Evolutionary conservation across 2,888 invertebrate genomes (phyloP), one percentile per base, ranked within the genome.

Genomic region (Meganola albula): DNA sequence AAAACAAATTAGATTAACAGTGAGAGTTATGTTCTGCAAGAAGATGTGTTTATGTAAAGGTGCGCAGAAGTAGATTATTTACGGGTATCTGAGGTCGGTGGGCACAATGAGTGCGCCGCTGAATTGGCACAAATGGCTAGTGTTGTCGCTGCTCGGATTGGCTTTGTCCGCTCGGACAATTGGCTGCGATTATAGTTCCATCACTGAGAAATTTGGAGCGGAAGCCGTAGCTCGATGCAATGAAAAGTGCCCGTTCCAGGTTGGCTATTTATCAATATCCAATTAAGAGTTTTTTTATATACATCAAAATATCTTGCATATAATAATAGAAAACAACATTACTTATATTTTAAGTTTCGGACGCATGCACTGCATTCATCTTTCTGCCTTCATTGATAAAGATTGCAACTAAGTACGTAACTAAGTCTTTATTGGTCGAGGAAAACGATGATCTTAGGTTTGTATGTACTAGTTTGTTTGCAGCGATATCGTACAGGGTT

Each of bases 81-180:
- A 45, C 46, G 58, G 48, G 47, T 45, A 44, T 58, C 55, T 59
- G 55, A 55, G 58, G 45, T 44, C 58, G 51, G 62, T 56, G 66
- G 62, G 62, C 71, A 83, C 79, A 82, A 83, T 85, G 84, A 75
- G 70, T 70, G 65, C 68, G 72, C 69, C 69, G 65, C 70, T 69
- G 82, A 84, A 84, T 83, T 84, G 84, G 82, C 84, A 76, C 75
- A 83, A 84, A 82, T 84, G 84, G 83, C 75, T 83, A 67, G 75
- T 83, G 80, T 74, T 83, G 80, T 71, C 74, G 76, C 66, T 84
- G 72, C 65, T 84, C 72, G 84, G 84, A 83, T 83, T 85, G 80
- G 83, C 83, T 82, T 80, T 84, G 85, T 83, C 84, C 84, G 84
- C 74, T 68, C 76, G 73, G 64, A 76, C 82, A 85, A 84, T 85